These are phyloP conservation scores for Platichthys stellatus DNA, from an alignment of 2,113 vertebrate species.

Conservation along the genomic window DNA sequence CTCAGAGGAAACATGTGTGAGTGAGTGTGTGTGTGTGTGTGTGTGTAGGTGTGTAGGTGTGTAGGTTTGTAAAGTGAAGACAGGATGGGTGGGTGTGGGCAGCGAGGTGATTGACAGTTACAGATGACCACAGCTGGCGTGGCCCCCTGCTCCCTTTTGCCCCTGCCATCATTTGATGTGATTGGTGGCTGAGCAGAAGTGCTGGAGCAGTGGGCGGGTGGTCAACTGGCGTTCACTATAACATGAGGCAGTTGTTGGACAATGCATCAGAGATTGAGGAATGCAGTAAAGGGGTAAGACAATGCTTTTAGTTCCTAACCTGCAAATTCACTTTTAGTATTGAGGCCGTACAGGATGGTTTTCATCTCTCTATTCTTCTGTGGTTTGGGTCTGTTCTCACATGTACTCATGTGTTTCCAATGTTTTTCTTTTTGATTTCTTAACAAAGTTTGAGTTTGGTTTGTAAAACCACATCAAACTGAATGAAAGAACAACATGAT, in stretches of 20 bases:
- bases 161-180: constrained; percentile 46
- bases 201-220: constrained; percentile 72
- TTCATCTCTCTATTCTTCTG: not conserved
- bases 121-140: constrained; percentile 79
- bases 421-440: not conserved
- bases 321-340: not conserved
- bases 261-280: constrained; percentile 62
- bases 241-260: constrained; percentile 75
- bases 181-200: constrained; percentile 74
- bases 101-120: constrained; percentile 65
- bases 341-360: not conserved
- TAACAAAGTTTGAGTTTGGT: not conserved
- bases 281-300: constrained; percentile 77
- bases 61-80: not conserved
- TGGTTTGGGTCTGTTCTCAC: not conserved
- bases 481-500: not conserved
- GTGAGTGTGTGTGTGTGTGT: too few relatives aligned
- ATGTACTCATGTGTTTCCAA: not conserved
- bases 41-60: not conserved
- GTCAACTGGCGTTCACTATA: constrained; percentile 69
- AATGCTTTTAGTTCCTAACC: constrained; percentile 23
- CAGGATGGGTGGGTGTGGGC: constrained; percentile 16
- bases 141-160: constrained; percentile 16
- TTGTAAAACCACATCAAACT: not conserved
- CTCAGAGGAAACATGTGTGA: too few relatives aligned